These are phyloP conservation scores for Characodon lateralis DNA, from an alignment of 2,797 vertebrate species.

Conservation along the genomic window DNA sequence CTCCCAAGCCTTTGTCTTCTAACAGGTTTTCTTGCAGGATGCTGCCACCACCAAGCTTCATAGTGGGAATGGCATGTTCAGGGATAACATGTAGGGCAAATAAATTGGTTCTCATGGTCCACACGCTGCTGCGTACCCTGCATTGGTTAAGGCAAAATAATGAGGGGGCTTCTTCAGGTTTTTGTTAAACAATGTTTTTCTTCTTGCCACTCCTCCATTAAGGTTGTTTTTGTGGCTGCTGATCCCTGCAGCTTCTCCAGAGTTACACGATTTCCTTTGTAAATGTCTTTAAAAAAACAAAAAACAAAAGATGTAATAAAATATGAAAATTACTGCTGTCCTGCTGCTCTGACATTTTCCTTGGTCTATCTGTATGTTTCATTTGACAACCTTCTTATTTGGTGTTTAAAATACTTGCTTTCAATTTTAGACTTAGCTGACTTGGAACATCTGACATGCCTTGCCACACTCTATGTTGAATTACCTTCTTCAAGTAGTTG, in stretches of 20 bases:
- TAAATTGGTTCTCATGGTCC: not conserved
- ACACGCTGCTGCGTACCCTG: not conserved
- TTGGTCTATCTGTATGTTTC: not conserved
- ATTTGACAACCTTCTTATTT: not conserved
- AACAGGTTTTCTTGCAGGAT: not conserved
- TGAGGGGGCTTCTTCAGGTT: not conserved
- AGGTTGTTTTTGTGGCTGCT: not conserved
- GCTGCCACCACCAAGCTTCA: not conserved
- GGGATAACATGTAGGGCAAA: not conserved
- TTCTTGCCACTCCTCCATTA: not conserved
- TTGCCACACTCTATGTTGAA: not conserved
- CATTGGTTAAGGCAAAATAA: not conserved
- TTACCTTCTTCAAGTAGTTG: constrained; percentile 1
- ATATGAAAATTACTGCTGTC: no score
- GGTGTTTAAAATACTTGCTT: not conserved
- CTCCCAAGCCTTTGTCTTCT: not conserved
- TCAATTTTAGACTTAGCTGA: constrained; percentile 3
- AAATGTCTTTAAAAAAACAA: not conserved
- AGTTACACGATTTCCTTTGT: not conserved
- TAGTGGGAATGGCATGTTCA: not conserved
- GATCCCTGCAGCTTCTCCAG: not conserved
- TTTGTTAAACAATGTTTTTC: not conserved
- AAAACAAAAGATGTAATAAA: no score
- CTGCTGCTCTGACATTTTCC: not conserved
- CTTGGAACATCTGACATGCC: constrained; percentile 2